Evolutionary conservation across 2,888 invertebrate species (phyloP), one percentile per base, ranked within the genome.

Genomic region (Ptilodon capucinus): DNA sequence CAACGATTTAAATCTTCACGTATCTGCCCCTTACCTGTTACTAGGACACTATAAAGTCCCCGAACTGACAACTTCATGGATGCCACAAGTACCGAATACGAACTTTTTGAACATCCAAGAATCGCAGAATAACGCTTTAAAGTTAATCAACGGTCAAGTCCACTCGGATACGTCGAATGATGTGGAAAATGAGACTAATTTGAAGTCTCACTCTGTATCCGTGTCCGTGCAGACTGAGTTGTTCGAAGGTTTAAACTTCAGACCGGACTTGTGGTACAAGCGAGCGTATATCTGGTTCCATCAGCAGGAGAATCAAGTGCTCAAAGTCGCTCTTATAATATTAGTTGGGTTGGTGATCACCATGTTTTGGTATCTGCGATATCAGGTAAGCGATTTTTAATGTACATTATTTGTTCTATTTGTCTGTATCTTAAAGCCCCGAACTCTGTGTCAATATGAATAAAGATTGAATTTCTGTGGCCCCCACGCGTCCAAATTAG

Each of bases 301-400:
- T 70, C 94, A 95, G 65, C 95, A 96, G 68, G 96, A 96, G 62
- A 95, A 95, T 73, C 94, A 95, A 70, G 94, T 92, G 2, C 80
- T 95, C 1, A 95, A 95, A 79, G 88, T 95, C 38, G 91, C 93
- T 16, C 78, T 96, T 1, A 93, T 95, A 25, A 91, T 95, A 45
- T 85, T 95, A 40, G 91, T 94, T 23, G 93, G 95, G 40, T 91
- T 94, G 54, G 93, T 95, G 47, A 90, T 95, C 50, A 92, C 93
- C 16, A 93, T 95, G 93, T 94, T 95, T 75, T 95, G 94, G 94
- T 95, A 95, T 74, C 91, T 95, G 34, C 92, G 94, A 71, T 93
- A 93, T 79, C 94, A 95, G 85, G 95, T 94, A 74, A 87, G 46
- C 8, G 23, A 28, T 32, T 7, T 6, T 32, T 23, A 8, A 8